A percentile compares a stretch with the other conserved stretches of the same genome.
phyloP scores from a whole-genome alignment of 1,140 invertebrate genomes.

The Drosophila repleta region DNA sequence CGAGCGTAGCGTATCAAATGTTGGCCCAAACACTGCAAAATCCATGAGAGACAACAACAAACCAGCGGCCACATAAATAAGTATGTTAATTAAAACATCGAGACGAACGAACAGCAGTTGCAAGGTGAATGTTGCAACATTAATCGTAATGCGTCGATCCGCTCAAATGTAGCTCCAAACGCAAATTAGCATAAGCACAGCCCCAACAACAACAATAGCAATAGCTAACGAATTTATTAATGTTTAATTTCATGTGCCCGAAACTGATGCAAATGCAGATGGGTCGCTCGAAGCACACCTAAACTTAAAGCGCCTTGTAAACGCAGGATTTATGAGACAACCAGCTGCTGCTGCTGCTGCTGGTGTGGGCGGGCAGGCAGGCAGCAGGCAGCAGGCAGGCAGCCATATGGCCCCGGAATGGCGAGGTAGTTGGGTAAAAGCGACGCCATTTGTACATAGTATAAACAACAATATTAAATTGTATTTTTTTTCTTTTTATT shows the following conservation, averaged over 20 bases:
- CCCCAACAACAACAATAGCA: constrained; percentile 20
- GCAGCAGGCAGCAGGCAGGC: too few species aligned
- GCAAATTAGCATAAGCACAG: constrained; percentile 56
- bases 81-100: constrained; percentile 63
- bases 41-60: constrained; percentile 24
- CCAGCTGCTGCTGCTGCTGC: constrained; percentile 12
- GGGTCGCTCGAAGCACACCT: neutral
- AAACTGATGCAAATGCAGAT: constrained; percentile 29
- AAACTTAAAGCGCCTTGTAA: constrained; percentile 9
- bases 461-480: constrained; percentile 83
- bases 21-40: constrained; percentile 38
- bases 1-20: constrained; percentile 20
- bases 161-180: constrained; percentile 33
- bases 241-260: constrained; percentile 53
- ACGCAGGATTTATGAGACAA: constrained; percentile 23
- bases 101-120: constrained; percentile 12
- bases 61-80: constrained; percentile 21
- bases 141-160: constrained; percentile 31
- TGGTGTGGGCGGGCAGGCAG: too few species aligned
- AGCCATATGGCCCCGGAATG: constrained; percentile 32
- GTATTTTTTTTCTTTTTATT: constrained; percentile 80
- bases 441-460: constrained; percentile 54
- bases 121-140: constrained; percentile 65
- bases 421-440: constrained; percentile 22
- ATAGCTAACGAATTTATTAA: constrained; percentile 60